Evolutionary conservation across 2,797 vertebrate species (phyloP).

Genomic region (Neoniphon sammara): DNA sequence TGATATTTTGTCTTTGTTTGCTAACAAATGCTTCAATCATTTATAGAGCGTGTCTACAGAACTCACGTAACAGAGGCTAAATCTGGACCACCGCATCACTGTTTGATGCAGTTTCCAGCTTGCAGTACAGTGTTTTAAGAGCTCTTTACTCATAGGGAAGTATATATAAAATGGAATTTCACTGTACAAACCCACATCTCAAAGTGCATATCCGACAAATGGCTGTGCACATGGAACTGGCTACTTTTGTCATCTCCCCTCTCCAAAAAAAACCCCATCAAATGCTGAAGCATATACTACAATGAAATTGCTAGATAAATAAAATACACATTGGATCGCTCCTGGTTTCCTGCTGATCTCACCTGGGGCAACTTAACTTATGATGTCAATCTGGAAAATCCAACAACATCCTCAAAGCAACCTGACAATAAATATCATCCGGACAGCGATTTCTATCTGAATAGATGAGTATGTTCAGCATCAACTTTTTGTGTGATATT

Average conservation of each 20-base stretch:
- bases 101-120: background rate
- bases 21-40: background rate
- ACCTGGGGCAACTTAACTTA: no score
- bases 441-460: background rate
- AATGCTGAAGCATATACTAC: no score
- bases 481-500: background rate
- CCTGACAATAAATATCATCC: no score
- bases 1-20: background rate
- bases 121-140: background rate
- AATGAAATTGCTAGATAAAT: no score
- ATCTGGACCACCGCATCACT: background rate
- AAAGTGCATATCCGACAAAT: background rate
- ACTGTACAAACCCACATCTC: background rate
- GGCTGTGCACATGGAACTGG: background rate
- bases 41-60: no score
- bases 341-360: no score
- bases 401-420: no score
- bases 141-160: background rate
- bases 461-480: background rate
- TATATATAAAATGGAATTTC: background rate
- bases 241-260: no score
- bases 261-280: no score
- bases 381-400: no score
- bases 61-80: no score
- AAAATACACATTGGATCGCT: no score